phyloP scores from a whole-genome alignment of 2,113 vertebrate species.

The Notothenia rossii region DNA sequence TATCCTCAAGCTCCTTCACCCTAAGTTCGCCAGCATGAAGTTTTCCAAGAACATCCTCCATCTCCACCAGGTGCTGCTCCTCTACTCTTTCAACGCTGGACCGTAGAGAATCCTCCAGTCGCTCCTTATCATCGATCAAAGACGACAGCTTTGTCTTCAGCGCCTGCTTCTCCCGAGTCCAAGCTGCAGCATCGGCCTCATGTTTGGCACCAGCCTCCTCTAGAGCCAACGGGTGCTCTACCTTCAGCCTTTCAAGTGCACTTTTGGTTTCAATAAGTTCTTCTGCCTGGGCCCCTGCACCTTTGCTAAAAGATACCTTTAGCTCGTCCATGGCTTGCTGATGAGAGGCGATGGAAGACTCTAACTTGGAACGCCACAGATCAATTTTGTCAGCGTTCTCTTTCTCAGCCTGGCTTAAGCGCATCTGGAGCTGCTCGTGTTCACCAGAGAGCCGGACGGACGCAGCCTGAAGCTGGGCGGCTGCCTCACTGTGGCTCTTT shows the following conservation, averaged over 20 bases:
- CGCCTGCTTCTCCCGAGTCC: slow-evolving; percentile 81
- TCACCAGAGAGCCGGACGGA: slow-evolving; percentile 88
- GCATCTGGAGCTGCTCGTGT: slow-evolving; percentile 88
- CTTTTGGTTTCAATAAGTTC: slow-evolving; percentile 89
- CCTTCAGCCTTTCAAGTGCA: slow-evolving; percentile 87
- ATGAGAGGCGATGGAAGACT: slow-evolving; percentile 88
- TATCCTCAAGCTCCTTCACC: slow-evolving; percentile 92
- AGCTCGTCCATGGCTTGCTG: slow-evolving; percentile 93
- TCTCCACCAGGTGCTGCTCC: slow-evolving; percentile 97
- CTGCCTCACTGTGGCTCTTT: slow-evolving; percentile 84
- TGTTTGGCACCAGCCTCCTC: slow-evolving; percentile 82
- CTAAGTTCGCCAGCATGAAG: slow-evolving; percentile 91
- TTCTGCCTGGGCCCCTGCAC: slow-evolving; percentile 82
- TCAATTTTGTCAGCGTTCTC: slow-evolving; percentile 87
- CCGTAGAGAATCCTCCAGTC: slow-evolving; percentile 86
- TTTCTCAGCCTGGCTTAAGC: slow-evolving; percentile 88
- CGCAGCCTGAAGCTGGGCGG: slow-evolving; percentile 83
- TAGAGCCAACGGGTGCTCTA: slow-evolving; percentile 85
- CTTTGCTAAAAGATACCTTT: slow-evolving; percentile 90
- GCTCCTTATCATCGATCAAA: slow-evolving; percentile 89
- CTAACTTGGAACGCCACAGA: slow-evolving; percentile 91
- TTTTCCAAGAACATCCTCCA: slow-evolving; percentile 95
- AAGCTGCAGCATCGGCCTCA: slow-evolving; percentile 77
- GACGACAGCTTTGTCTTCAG: slow-evolving; percentile 83
- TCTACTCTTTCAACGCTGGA: slow-evolving; percentile 89